phyloP scores from a whole-genome alignment of 2,888 invertebrate species.

The Drosophila acutilabella region DNA sequence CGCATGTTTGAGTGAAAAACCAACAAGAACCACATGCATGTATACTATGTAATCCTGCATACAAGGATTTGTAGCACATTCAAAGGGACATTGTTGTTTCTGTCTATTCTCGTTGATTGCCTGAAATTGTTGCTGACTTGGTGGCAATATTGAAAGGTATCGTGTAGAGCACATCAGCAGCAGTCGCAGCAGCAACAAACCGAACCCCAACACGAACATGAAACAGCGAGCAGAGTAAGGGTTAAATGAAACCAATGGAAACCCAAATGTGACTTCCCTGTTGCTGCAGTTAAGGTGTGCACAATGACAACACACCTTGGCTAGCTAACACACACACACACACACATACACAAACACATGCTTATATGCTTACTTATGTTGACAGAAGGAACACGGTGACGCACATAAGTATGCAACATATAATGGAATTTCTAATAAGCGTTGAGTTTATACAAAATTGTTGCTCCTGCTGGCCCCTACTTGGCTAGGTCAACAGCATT shows the following conservation, averaged over 20 bases:
- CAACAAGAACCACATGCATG: conserved; percentile 40
- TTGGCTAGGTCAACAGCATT: conserved; percentile 70
- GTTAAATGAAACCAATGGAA: conserved; percentile 47
- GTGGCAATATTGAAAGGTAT: conserved; percentile 68
- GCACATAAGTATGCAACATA: conserved; percentile 63
- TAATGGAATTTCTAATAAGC: conserved; percentile 80
- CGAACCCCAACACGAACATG: conserved; percentile 6
- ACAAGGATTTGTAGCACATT: conserved; percentile 72
- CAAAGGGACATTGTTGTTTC: conserved; percentile 66
- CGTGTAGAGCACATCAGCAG: conserved; percentile 46
- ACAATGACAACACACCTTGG: conserved; percentile 53
- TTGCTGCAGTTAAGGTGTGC: conserved; percentile 46
- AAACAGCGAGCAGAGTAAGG: conserved; percentile 3
- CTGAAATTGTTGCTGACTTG: conserved; percentile 27
- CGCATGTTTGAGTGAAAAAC: conserved; percentile 9
- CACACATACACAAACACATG: too few relatives aligned
- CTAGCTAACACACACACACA: conserved; percentile 5
- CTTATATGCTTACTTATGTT: conserved; percentile 47
- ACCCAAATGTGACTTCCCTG: conserved; percentile 31
- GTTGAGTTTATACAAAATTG: conserved; percentile 21
- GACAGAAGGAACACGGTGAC: conserved; percentile 53
- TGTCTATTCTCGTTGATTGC: conserved; percentile 60
- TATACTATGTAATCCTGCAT: conserved; percentile 26
- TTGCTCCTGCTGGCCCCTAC: conserved; percentile 8
- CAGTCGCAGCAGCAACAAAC: neutral